These are phyloP conservation scores for Trichonephila clavipes DNA, from an alignment of 1,140 invertebrate species.

Conservation along the genomic window DNA sequence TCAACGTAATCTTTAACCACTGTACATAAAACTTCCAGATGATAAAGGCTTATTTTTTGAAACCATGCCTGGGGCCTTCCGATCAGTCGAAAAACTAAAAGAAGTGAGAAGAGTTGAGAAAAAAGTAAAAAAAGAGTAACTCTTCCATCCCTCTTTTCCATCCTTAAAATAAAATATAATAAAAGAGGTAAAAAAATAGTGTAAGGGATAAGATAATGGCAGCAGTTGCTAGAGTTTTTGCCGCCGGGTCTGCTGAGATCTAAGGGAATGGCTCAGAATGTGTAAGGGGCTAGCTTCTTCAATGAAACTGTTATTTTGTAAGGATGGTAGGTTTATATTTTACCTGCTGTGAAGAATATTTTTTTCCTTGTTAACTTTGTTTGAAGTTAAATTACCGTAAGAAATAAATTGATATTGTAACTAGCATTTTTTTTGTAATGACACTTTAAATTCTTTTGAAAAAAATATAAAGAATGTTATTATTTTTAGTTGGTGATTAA, in stretches of 20 bases:
- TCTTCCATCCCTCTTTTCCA: background rate
- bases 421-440: background rate
- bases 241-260: background rate
- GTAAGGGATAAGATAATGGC: conserved; percentile 51
- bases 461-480: no score
- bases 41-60: conserved; percentile 39
- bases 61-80: background rate
- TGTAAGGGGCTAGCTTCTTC: background rate
- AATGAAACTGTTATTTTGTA: conserved; percentile 22
- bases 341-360: background rate
- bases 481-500: no score
- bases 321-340: background rate
- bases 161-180: conserved; percentile 50
- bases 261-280: conserved; percentile 16
- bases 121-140: conserved; percentile 17
- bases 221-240: conserved; percentile 33
- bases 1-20: background rate
- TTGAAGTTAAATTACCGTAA: background rate
- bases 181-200: conserved; percentile 50
- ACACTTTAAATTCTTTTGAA: no score
- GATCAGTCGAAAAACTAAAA: background rate
- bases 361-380: background rate
- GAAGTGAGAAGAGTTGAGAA: conserved; percentile 7
- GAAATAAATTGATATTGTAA: background rate
- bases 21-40: conserved; percentile 9